Evolutionary conservation across 2,888 invertebrate genomes (phyloP), one percentile per base, ranked within the genome.

Genomic region (Lordiphosa fenestrarum): DNA sequence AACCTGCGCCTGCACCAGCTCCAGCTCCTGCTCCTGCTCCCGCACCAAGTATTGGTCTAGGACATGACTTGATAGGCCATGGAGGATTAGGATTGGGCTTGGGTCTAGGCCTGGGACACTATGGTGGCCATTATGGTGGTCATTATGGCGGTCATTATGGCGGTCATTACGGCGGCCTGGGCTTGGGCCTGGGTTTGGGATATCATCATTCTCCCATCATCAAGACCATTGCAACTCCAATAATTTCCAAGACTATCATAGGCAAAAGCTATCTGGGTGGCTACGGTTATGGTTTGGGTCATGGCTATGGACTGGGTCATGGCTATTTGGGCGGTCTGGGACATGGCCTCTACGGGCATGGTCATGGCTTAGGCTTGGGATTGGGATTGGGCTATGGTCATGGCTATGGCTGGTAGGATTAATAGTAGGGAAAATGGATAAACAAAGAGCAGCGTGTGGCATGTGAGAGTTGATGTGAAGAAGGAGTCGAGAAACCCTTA

Each of bases 331-430:
- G 80, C 5, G 76, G 73, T 51, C 63, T 69, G 21, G 84, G 85
- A 44, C 74, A 82, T 40, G 81, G 83, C 1, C 73, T 78, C 13
- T 67, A 70, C 12, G 56, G 53, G 4, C 66, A 71, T 39, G 74
- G 69, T 7, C 49, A 78, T 53, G 86, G 84, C 2, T 56, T 68
- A 21, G 85, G 85, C 6, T 49, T 81, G 53, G 86, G 84, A 1
- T 54, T 68, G 25, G 85, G 85, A 3, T 21, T 71, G 21, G 84
- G 87, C 13, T 50, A 73, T 93, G 91, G 39, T 92, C 90, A 84
- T 92, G 94, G 86, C 41, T 85, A 84, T 92, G 94, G 86, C 41
- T 85, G 85, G 86, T 86, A 82, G 53, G 15, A 25, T 25, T 4
- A 21, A 33, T 25, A 25, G 6, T 6, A 6, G 25, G 9, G n/a